phyloP scores from a whole-genome alignment of 2,113 vertebrate species.

The Uria lomvia region DNA sequence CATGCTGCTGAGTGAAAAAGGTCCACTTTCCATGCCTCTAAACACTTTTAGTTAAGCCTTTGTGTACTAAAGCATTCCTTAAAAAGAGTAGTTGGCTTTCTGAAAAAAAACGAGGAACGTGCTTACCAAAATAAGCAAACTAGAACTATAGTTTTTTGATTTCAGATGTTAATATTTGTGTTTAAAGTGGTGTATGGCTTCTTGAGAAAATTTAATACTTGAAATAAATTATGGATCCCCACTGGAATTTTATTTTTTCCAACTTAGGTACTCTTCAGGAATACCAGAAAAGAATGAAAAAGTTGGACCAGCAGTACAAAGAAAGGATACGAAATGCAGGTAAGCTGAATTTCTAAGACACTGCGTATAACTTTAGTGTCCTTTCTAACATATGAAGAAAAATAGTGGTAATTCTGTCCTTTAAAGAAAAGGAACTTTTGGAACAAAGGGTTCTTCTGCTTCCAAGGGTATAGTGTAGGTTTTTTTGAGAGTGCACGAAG shows the following conservation, averaged over 20 bases:
- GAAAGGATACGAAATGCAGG: constrained; percentile 96
- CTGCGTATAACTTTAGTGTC: background rate
- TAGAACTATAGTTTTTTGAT: background rate
- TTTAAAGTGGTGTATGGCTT: background rate
- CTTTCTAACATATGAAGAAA: background rate
- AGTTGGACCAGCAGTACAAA: constrained; percentile 97
- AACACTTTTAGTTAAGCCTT: background rate
- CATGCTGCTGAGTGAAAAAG: background rate
- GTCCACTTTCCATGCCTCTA: background rate
- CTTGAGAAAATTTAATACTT: background rate
- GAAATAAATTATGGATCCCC: background rate
- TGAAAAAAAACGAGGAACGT: background rate
- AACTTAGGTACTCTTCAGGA: constrained; percentile 91
- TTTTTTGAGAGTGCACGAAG: background rate
- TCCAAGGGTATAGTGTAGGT: fast-evolving
- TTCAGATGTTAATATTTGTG: background rate
- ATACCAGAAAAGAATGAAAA: constrained; percentile 99
- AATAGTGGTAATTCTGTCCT: background rate
- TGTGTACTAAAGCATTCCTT: background rate
- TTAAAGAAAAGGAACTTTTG: background rate
- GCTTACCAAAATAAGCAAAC: background rate
- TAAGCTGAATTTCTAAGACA: background rate
- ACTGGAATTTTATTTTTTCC: background rate
- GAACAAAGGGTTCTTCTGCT: background rate
- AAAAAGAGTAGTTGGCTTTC: background rate